Conservation (phyloP, 2,888 invertebrate genomes). For the Euclidia mi region DNA sequence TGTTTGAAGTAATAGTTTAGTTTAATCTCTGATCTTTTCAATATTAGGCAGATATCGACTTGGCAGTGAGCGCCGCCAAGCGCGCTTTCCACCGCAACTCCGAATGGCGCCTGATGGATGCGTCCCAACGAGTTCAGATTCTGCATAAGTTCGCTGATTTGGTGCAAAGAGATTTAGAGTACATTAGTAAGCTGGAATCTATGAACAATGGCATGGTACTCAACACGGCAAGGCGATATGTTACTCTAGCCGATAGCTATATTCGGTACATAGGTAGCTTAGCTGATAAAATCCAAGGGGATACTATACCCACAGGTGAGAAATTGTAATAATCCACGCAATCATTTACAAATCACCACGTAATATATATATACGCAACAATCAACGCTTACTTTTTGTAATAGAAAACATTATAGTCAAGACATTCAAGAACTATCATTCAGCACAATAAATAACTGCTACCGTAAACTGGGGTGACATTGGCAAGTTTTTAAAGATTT, state of each 20-base stretch:
- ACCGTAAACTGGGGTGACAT: no score
- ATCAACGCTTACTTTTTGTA: no score
- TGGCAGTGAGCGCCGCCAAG: conserved; percentile 94
- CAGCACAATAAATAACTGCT: no score
- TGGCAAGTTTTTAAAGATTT: no score
- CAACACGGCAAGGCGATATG: conserved; percentile 87
- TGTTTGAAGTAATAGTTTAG: no score
- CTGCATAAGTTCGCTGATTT: conserved; percentile 92
- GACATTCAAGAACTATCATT: no score
- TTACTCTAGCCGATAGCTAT: conserved; percentile 80
- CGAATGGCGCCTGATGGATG: conserved; percentile 95
- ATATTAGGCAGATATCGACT: conserved; percentile 92
- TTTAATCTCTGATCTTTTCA: background rate
- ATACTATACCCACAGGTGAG: conserved; percentile 91
- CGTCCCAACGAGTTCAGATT: conserved; percentile 93
- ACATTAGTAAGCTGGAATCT: conserved; percentile 96
- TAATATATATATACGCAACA: no score
- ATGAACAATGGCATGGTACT: conserved; percentile 97
- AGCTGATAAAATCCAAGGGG: conserved; percentile 96
- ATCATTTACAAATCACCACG: no score
- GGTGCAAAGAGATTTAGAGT: conserved; percentile 95
- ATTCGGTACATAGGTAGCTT: conserved; percentile 96
- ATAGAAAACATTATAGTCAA: no score
- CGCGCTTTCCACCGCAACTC: conserved; percentile 91
- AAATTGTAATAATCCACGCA: background rate